phyloP scores from a whole-genome alignment of 1,140 invertebrate genomes.

The Scaptomyza pallida region DNA sequence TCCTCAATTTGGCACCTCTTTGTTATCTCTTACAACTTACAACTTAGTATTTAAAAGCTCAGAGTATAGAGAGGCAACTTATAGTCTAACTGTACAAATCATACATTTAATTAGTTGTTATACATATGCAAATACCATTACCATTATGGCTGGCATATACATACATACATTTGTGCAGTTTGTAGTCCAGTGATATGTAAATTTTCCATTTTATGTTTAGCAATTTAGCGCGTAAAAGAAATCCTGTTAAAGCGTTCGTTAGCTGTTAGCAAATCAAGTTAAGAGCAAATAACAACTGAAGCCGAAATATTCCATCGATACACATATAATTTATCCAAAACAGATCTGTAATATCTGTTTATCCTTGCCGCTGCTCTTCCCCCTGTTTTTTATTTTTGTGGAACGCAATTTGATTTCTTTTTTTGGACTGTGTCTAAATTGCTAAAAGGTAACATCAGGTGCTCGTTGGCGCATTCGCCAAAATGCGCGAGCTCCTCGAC shows the following conservation, averaged over 20 bases:
- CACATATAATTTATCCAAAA: conserved; percentile 9
- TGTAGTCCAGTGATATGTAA: conserved; percentile 44
- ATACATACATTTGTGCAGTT: conserved; percentile 13
- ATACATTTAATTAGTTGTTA: conserved; percentile 36
- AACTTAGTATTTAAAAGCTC: conserved; percentile 42
- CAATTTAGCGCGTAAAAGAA: conserved; percentile 83
- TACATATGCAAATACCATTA: not conserved
- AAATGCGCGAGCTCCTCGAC: conserved; percentile 86
- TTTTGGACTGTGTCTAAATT: conserved; percentile 82
- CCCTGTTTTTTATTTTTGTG: too few relatives aligned
- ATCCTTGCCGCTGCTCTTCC: conserved; percentile 32
- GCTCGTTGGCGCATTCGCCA: conserved; percentile 74
- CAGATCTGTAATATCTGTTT: not conserved
- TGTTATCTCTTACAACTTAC: too few relatives aligned
- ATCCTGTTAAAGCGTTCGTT: conserved; percentile 64
- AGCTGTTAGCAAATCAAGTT: conserved; percentile 69
- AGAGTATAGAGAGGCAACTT: conserved; percentile 49
- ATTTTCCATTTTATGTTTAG: conserved; percentile 66
- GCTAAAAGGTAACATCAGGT: conserved; percentile 84
- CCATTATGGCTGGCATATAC: conserved; percentile 4
- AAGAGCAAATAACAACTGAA: conserved; percentile 75
- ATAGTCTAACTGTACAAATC: conserved; percentile 70
- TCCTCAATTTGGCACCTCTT: too few relatives aligned
- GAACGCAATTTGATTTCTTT: conserved; percentile 76
- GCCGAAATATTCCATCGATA: conserved; percentile 23